Evolutionary conservation across 2,113 vertebrate genomes (phyloP), one percentile per base, ranked within the genome.

Genomic region (Dasyprocta punctata): DNA sequence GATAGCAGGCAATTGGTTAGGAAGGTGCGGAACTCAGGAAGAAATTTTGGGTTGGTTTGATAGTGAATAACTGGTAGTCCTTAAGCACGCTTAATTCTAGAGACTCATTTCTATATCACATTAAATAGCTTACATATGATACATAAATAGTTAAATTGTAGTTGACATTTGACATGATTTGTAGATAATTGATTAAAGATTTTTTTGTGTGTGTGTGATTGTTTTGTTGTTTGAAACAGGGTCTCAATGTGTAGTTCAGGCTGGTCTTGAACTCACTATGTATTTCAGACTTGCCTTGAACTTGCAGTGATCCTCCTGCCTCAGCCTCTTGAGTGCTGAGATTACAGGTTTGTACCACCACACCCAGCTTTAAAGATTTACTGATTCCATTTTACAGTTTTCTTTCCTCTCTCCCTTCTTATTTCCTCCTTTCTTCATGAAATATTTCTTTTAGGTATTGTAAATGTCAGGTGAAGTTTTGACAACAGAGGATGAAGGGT

Each of bases 81-180:
- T 17, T 63, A 82, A 91, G 54, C 36, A 92, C 12, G 47, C n/a
- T 87, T 71, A 82, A 28, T 73, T 95, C 56, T 71, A 33, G 52
- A 78, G 13, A 0, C 8, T 84, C 24, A 16, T 85, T 44, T 33
- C 36, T 11, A 75, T 1, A 30, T 90, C 30, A 49, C 20, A 41
- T 58, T 33, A 92, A 92, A 95, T 86, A 92, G 82, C 54, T 94
- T 94, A 41, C 41, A 13, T 71, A n/a, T 41, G 54, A 49, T 24
- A 78, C 61, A 58, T 65, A 73, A 69, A 12, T 4, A 95, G 22
- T 92, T 90, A 89, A 81, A 67, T 44, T 93, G 11, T 19, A 63
- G 30, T 58, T 69, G 81, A 90, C 33, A 73, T 52, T 80, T 93
- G 60, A 44, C 69, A 81, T 26, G 58, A 63, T 71, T 92, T 52